Conservation (phyloP, 2,113 vertebrate species). For the Tachuris rubrigastra region DNA sequence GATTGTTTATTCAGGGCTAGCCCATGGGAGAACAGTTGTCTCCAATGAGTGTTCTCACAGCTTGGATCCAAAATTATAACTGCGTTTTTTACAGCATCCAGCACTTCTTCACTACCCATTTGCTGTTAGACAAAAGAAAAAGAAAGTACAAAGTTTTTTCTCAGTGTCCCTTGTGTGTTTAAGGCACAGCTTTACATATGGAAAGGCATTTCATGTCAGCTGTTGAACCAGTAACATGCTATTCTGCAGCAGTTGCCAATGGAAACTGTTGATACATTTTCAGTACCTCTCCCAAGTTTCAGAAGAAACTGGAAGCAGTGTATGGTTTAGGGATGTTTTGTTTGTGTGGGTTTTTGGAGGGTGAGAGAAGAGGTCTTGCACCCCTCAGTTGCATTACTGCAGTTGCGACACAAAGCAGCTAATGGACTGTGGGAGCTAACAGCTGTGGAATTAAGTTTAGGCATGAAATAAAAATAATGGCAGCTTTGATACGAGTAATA, state of each 20-base stretch:
- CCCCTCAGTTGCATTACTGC: background rate
- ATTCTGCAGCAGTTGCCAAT: slow-evolving; percentile 66
- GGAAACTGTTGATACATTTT: slow-evolving; percentile 63
- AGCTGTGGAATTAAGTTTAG: slow-evolving; percentile 56
- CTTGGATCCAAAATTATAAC: slow-evolving; percentile 83
- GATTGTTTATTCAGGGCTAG: slow-evolving; percentile 89
- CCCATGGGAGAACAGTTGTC: slow-evolving; percentile 80
- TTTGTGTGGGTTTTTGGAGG: background rate
- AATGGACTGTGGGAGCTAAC: slow-evolving; percentile 22
- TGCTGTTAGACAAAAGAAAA: slow-evolving; percentile 81
- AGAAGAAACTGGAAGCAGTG: slow-evolving; percentile 34
- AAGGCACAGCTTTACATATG: slow-evolving; percentile 86
- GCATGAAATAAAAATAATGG: slow-evolving; percentile 30
- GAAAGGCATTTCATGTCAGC: slow-evolving; percentile 83
- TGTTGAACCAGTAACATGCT: slow-evolving; percentile 74
- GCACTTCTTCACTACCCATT: slow-evolving; percentile 82
- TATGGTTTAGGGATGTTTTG: background rate
- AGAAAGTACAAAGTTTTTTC: slow-evolving; percentile 76
- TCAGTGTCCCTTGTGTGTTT: slow-evolving; percentile 84
- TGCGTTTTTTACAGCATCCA: slow-evolving; percentile 75
- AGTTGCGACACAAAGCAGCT: slow-evolving; percentile 28
- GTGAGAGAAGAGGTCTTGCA: background rate
- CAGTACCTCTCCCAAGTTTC: slow-evolving; percentile 58
- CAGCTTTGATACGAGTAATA: slow-evolving; percentile 42
- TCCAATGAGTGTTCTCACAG: slow-evolving; percentile 84